Conservation (phyloP, 2,888 invertebrate species). For the Ormyrus thymus region DNA sequence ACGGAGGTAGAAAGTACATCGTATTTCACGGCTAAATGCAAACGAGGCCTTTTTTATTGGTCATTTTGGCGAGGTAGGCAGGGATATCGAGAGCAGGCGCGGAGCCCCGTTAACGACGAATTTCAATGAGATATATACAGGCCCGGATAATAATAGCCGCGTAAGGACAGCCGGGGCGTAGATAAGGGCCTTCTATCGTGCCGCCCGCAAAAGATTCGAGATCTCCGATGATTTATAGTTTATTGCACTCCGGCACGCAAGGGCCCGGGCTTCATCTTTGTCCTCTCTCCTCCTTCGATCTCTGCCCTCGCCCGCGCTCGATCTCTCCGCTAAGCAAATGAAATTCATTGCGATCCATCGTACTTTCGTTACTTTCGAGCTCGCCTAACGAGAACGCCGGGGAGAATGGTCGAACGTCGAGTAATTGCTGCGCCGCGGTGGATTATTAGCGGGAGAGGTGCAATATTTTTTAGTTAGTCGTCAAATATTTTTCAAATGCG, state of each 20-base stretch:
- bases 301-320: not conserved
- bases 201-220: conserved; percentile 63
- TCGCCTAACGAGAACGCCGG: no score
- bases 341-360: conserved; percentile 1
- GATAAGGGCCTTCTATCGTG: conserved; percentile 44
- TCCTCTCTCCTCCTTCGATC: conserved; percentile 27
- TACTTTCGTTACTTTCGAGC: not conserved
- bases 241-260: conserved; percentile 67
- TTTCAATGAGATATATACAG: conserved; percentile 49
- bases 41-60: conserved; percentile 33
- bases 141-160: conserved; percentile 41
- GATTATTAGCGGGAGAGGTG: no score
- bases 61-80: conserved; percentile 25
- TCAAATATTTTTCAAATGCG: no score
- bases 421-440: no score
- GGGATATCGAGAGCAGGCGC: conserved; percentile 19
- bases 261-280: conserved; percentile 47
- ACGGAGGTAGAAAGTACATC: conserved; percentile 20
- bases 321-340: not conserved
- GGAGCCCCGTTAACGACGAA: conserved; percentile 41
- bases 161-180: conserved; percentile 33
- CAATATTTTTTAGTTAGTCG: no score
- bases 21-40: conserved; percentile 40
- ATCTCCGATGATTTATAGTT: conserved; percentile 69
- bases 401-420: no score